Percentiles rank a stretch among this genome's conserved stretches.
These are phyloP conservation scores for Mugil cephalus DNA, from an alignment of 2,113 vertebrate species.

Conservation along the genomic window DNA sequence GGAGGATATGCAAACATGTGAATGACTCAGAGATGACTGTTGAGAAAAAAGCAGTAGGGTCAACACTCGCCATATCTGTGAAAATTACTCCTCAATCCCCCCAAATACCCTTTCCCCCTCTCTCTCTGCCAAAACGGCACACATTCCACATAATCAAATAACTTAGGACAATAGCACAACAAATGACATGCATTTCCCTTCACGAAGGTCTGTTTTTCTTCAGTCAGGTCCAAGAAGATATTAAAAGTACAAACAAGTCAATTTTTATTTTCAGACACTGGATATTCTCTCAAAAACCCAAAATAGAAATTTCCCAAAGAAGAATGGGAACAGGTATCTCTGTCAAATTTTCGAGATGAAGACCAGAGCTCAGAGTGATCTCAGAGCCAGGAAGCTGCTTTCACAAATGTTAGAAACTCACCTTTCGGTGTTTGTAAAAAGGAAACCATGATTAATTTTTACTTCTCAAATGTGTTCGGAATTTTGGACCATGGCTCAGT, in stretches of 20 bases:
- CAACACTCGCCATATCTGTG: neutral
- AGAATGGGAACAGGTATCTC: neutral
- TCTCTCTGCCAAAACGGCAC: neutral
- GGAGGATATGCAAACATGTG: neutral
- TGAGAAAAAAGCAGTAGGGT: slow-evolving; percentile 13
- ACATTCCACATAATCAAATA: neutral
- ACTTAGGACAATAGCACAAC: neutral
- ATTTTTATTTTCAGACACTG: slow-evolving; percentile 6
- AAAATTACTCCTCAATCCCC: neutral
- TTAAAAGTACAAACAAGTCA: slow-evolving; percentile 1
- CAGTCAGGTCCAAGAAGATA: neutral
- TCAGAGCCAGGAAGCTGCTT: too few relatives aligned
- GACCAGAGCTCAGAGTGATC: neutral
- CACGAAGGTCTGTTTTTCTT: slow-evolving; percentile 4
- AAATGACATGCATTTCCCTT: neutral
- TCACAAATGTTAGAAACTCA: too few relatives aligned
- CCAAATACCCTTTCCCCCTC: neutral
- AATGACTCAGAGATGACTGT: neutral
- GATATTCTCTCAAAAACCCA: slow-evolving; percentile 8
- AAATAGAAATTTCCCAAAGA: slow-evolving; percentile 1
- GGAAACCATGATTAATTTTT: too few relatives aligned
- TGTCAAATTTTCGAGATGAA: neutral
- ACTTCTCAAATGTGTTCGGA: too few relatives aligned
- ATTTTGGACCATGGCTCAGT: too few relatives aligned
- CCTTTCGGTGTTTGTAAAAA: too few relatives aligned